Conservation (phyloP, 2,113 vertebrate species). For the Antechinus flavipes region DNA sequence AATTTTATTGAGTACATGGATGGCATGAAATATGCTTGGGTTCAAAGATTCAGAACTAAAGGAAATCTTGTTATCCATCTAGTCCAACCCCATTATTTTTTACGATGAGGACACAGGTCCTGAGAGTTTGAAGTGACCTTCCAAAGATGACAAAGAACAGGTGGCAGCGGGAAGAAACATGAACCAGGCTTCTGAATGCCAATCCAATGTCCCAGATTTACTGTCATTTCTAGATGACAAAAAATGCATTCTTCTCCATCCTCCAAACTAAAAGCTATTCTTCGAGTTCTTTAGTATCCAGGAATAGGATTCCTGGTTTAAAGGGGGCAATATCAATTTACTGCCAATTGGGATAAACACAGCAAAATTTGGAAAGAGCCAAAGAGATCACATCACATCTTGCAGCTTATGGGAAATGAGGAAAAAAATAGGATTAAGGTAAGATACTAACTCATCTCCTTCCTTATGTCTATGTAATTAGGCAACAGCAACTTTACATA, state of each 20-base stretch:
- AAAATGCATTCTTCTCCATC: constrained; percentile 32
- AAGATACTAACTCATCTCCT: constrained; percentile 59
- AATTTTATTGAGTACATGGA: background rate
- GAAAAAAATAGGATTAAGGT: constrained; percentile 54
- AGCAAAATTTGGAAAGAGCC: constrained; percentile 58
- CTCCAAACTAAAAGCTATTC: constrained; percentile 44
- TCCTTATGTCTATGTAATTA: constrained; percentile 57
- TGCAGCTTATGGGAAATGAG: constrained; percentile 58
- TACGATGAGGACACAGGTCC: background rate
- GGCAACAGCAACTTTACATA: constrained; percentile 29
- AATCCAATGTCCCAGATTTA: constrained; percentile 30
- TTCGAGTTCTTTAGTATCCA: constrained; percentile 40
- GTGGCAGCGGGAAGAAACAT: background rate
- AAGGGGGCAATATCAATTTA: constrained; percentile 51
- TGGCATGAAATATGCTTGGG: background rate
- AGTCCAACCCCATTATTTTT: background rate
- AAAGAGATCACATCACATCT: constrained; percentile 59
- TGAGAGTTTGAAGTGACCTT: background rate
- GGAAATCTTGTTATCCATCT: background rate
- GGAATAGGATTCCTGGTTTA: constrained; percentile 50
- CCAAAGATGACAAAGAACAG: background rate
- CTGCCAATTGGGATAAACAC: constrained; percentile 57
- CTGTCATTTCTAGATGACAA: constrained; percentile 5
- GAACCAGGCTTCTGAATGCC: background rate
- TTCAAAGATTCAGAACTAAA: background rate